These are phyloP conservation scores for Trematomus bernacchii DNA, from an alignment of 2,797 vertebrate species.

Conservation along the genomic window DNA sequence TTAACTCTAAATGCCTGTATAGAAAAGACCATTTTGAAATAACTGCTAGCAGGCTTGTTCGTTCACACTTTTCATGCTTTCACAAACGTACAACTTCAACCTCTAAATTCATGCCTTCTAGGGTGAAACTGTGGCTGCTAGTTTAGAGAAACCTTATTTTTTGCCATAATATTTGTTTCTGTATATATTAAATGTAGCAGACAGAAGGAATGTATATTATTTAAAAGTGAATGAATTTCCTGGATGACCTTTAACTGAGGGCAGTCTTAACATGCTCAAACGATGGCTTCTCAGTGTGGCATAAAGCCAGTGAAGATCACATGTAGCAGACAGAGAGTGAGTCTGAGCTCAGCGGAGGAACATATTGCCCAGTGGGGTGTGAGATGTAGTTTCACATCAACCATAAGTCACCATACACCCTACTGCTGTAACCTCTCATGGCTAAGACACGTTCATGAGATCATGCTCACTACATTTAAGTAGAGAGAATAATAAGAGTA, in stretches of 20 bases:
- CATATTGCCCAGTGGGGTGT: neutral
- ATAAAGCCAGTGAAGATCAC: neutral
- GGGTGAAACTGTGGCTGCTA: too few relatives aligned
- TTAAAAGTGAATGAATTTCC: neutral
- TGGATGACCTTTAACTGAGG: neutral
- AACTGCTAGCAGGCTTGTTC: too few relatives aligned
- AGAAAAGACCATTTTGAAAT: too few relatives aligned
- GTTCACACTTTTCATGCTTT: too few relatives aligned
- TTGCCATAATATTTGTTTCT: too few relatives aligned
- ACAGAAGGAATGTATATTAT: too few relatives aligned
- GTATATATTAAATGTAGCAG: too few relatives aligned
- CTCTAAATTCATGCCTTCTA: too few relatives aligned
- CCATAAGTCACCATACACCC: conserved; percentile 23
- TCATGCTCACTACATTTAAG: neutral
- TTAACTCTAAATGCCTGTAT: too few relatives aligned
- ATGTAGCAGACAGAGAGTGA: neutral
- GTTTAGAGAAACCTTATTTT: too few relatives aligned
- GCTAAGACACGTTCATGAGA: conserved; percentile 5
- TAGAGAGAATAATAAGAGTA: too few relatives aligned
- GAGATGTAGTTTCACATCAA: neutral
- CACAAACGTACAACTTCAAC: too few relatives aligned
- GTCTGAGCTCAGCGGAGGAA: neutral
- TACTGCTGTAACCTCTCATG: neutral
- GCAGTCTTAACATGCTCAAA: neutral
- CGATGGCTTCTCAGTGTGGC: neutral